Percentiles rank a stretch among this genome's conserved stretches.
phyloP scores from a whole-genome alignment of 1,140 invertebrate species.

The Lepidurus couesii region DNA sequence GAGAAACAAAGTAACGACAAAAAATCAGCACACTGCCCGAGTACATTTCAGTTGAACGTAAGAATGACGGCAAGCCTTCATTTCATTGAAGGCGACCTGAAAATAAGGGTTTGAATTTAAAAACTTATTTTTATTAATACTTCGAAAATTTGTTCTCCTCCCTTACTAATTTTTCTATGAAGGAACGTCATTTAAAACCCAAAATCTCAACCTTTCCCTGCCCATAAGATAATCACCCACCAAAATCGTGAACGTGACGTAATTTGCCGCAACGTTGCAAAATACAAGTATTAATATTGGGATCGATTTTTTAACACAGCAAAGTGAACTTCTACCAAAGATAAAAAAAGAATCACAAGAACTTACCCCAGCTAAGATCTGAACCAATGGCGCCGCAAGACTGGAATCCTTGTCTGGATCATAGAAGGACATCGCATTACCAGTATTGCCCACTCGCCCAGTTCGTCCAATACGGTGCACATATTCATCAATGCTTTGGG shows the following conservation, averaged over 20 bases:
- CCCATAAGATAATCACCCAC: too few species aligned
- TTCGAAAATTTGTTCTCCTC: too few species aligned
- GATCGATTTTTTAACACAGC: background rate
- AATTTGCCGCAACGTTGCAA: background rate
- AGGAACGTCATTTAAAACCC: too few species aligned
- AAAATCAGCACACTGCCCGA: too few species aligned
- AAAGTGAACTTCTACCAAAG: background rate
- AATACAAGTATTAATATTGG: background rate
- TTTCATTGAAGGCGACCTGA: too few species aligned
- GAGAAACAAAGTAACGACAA: too few species aligned
- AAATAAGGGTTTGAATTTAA: too few species aligned
- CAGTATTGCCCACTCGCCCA: constrained; percentile 84
- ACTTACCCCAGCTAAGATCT: constrained; percentile 57
- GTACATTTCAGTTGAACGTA: too few species aligned
- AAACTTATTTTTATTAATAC: too few species aligned
- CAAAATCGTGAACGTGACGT: background rate
- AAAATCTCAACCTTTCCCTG: too few species aligned
- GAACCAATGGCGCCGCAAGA: constrained; percentile 60
- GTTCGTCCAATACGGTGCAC: constrained; percentile 93
- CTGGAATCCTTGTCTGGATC: constrained; percentile 57
- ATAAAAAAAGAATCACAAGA: constrained; percentile 29
- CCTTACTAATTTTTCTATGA: too few species aligned
- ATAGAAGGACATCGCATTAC: constrained; percentile 82
- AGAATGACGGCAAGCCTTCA: too few species aligned
- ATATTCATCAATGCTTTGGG: constrained; percentile 82